phyloP scores from a whole-genome alignment of 2,113 vertebrate genomes.

The Engystomops pustulosus region DNA sequence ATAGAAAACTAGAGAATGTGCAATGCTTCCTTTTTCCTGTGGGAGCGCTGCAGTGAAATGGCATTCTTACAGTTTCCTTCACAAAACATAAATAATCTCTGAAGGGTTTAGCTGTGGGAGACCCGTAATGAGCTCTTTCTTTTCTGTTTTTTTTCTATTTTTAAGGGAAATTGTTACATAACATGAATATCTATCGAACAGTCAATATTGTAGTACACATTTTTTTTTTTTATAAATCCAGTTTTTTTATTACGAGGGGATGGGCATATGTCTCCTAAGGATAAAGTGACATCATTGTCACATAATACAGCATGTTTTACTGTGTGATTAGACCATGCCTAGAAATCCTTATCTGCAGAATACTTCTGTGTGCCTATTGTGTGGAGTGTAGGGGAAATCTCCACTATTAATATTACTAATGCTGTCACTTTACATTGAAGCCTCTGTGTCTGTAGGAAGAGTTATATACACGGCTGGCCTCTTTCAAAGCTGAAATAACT shows the following conservation, averaged over 20 bases:
- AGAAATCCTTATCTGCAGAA: constrained; percentile 49
- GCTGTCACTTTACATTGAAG: constrained; percentile 53
- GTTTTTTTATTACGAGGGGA: not conserved
- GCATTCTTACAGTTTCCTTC: no score
- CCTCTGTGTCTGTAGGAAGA: constrained; percentile 12
- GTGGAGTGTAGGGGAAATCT: not conserved
- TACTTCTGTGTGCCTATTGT: constrained; percentile 56
- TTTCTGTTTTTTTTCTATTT: no score
- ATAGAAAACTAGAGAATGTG: no score
- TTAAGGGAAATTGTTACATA: no score
- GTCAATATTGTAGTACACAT: no score
- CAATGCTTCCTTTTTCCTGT: no score
- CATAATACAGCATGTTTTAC: not conserved
- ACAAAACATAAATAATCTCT: no score
- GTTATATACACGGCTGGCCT: constrained; percentile 47
- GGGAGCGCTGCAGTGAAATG: no score
- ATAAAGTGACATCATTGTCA: not conserved
- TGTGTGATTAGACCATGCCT: not conserved
- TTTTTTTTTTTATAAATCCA: no score
- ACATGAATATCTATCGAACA: no score
- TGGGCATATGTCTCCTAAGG: not conserved
- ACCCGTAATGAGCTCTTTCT: no score
- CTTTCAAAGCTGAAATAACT: constrained; percentile 37
- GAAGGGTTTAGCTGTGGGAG: no score
- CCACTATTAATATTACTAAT: constrained; percentile 48